Base-by-base conservation (phyloP, 2,797 vertebrate species). In the Chromobotia macracanthus region DNA sequence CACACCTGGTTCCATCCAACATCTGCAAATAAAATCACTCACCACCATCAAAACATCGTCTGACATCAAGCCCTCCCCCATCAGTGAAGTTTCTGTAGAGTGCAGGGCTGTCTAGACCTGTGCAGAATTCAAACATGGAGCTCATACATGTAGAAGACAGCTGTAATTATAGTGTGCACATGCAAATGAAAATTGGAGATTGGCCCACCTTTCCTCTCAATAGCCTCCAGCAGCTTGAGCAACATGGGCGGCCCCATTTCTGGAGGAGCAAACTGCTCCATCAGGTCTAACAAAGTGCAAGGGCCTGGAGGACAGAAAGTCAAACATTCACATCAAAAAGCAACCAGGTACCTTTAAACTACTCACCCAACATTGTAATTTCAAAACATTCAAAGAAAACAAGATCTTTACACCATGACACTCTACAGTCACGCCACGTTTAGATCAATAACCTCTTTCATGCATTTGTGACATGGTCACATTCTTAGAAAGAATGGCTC, bases 31-130 rank as follows among this genome's bases (percentile, higher is more conserved):
- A 15, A 2, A 63, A 50, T 48, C 35, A 84, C 93, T 93, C 87
- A 98, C 97, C 97, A 88, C 90, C 91, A 58, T 98, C 96, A 86
- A 96, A 94, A 89, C 93, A 96, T 89, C 97, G 97, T 82, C 95
- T 93, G 86, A 98, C 90, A 87, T 99, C 97, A 12, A 93, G 89
- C 19, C 91, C 87, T 23, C 87, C 95, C 68, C 93, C 95, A 74
- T 95, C 94, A 60, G 95, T 95, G 86, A 96, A 97, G 21, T 94
- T 93, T 87, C 95, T 93, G 83, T 99, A 99, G 15, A 99, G 90
- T 41, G 95, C 94, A 18, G 96, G 92, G 89, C 95, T 96, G 79
- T 99, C 97, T 86, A 98, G 87, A 90, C 96, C 97, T 99, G 86
- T 58, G 86, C 25, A 76, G 1, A 23, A 72, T 25, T 50, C 38